A percentile compares a stretch with the other conserved stretches of the same genome.
Evolutionary conservation across 2,888 invertebrate species (phyloP).

Genomic region (Argyresthia albistria): DNA sequence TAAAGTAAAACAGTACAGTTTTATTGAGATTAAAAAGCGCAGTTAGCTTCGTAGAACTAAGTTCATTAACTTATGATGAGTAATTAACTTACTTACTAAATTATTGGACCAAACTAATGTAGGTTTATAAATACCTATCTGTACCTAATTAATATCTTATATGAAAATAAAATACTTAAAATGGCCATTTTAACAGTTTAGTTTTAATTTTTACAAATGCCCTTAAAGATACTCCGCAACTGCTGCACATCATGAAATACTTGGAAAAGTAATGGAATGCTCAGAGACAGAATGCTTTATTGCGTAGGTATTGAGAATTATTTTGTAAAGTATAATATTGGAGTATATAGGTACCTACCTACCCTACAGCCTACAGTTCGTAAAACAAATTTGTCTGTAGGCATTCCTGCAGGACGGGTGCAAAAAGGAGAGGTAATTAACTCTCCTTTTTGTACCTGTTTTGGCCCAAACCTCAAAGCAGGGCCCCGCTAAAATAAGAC

Average conservation of each 20-base stretch:
- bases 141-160: slow-evolving; percentile 31
- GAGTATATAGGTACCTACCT: too few species aligned
- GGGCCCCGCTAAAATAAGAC: background rate
- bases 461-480: background rate
- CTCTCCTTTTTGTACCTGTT: background rate
- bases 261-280: too few species aligned
- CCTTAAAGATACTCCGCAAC: too few species aligned
- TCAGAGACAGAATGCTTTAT: too few species aligned
- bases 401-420: background rate
- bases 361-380: too few species aligned
- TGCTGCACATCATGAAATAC: too few species aligned
- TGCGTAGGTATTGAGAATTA: too few species aligned
- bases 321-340: too few species aligned
- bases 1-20: slow-evolving; percentile 10
- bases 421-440: background rate
- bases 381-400: background rate
- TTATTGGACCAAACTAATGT: slow-evolving; percentile 64
- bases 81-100: slow-evolving; percentile 10
- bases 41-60: slow-evolving; percentile 40
- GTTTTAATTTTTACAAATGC: slow-evolving; percentile 1
- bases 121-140: slow-evolving; percentile 25
- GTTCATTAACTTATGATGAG: slow-evolving; percentile 4
- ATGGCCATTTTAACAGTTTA: slow-evolving; percentile 33
- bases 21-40: slow-evolving; percentile 28
- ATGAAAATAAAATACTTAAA: slow-evolving; percentile 37